Base-by-base conservation (phyloP, 2,797 vertebrate species). In the Meda fulgida region DNA sequence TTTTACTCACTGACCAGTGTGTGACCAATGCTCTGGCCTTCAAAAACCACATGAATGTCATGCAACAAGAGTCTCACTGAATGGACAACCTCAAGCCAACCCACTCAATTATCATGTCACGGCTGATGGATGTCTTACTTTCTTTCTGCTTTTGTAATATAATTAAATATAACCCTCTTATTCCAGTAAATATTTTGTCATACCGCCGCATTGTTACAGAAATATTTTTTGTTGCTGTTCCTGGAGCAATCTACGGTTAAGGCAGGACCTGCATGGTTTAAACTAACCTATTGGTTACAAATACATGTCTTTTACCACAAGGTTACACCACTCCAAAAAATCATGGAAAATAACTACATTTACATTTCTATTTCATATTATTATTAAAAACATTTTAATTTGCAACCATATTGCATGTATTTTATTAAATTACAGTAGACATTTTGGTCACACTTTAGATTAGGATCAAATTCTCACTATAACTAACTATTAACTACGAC, bases 11-110 rank as follows among this genome's bases (percentile, higher is more conserved):
- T 60, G 58, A 85, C 71, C 84, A 83, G 60, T 76, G 72, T 66
- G 31, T 67, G 81, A 83, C 81, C 72, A 83, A 65, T 18, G 31
- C 43, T 75, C 72, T 55, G 72, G 63, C 81, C 60, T 83, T 83
- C 72, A 76, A 46, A 83, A 83, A 76, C 72, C 81, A 83, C 81
- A 83, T 38, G 34, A 48, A 76, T 76, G 63, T 53, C 23, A 76
- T 29, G 34, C 53, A 83, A 76, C 46, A 71, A 81, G 85, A 58
- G 80, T 48, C 43, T 81, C 7, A 31, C 11, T 63, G 38, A 40
- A 63, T 2, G 55, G 80, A 63, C 55, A 82, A 73, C 53, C 69
- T 71, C 80, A 81, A 60, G 9, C 23, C 51, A 69, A 14, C 69
- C 60, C 31, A 78, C 18, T 55, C 65, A 26, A 69, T 80, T 79